phyloP scores from a whole-genome alignment of 2,113 vertebrate genomes.

The Leptobrachium leishanense region DNA sequence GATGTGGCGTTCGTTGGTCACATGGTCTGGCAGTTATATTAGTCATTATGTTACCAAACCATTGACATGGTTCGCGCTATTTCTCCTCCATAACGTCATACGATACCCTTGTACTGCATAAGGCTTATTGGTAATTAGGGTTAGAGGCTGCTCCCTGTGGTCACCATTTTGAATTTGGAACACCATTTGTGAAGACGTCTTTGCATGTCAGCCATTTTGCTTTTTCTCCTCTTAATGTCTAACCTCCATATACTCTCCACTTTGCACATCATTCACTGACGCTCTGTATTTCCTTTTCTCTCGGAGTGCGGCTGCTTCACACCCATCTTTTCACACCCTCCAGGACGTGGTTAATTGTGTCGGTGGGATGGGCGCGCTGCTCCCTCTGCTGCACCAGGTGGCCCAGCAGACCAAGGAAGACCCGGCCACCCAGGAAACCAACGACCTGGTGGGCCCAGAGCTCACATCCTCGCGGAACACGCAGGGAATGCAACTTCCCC shows the following conservation, averaged over 20 bases:
- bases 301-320: not conserved
- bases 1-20: too few relatives aligned
- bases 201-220: not conserved
- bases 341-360: conserved; percentile 91
- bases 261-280: not conserved
- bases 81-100: too few relatives aligned
- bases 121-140: too few relatives aligned
- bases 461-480: conserved; percentile 78
- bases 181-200: too few relatives aligned
- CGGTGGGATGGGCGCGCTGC: conserved; percentile 83
- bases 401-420: conserved; percentile 72
- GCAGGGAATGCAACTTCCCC: conserved; percentile 80
- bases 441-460: conserved; percentile 86
- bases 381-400: conserved; percentile 88
- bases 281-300: not conserved
- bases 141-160: too few relatives aligned
- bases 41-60: too few relatives aligned
- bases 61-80: too few relatives aligned
- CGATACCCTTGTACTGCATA: too few relatives aligned
- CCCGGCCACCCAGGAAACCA: conserved; percentile 71
- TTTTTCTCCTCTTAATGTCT: too few relatives aligned
- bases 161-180: too few relatives aligned
- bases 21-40: too few relatives aligned
- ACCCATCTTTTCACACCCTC: not conserved
- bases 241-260: not conserved